phyloP scores from a whole-genome alignment of 2,797 vertebrate genomes.

The Triplophysa bombifrons region DNA sequence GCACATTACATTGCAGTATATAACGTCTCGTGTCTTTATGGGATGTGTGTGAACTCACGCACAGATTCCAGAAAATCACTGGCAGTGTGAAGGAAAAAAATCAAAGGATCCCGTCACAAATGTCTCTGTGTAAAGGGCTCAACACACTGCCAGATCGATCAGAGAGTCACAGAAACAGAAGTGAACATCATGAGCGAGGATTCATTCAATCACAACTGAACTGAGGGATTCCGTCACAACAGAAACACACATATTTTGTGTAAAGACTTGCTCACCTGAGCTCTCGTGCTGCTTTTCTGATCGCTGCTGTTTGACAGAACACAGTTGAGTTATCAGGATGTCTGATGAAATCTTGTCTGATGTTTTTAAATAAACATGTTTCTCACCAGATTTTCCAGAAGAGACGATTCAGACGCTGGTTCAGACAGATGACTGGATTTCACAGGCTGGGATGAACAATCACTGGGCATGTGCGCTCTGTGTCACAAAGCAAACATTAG shows the following conservation, averaged over 20 bases:
- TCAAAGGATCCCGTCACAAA: too few relatives aligned
- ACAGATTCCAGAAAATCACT: too few relatives aligned
- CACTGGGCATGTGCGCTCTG: slow-evolving; percentile 15
- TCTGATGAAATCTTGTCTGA: neutral
- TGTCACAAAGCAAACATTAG: neutral
- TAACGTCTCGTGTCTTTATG: too few relatives aligned
- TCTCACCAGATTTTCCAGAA: slow-evolving; percentile 36
- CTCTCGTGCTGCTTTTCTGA: slow-evolving; percentile 11
- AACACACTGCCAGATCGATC: neutral
- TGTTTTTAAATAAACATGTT: neutral
- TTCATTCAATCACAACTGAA: too few relatives aligned
- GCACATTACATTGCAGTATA: too few relatives aligned
- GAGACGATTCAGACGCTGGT: neutral
- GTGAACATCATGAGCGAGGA: too few relatives aligned
- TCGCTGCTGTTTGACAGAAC: slow-evolving; percentile 20
- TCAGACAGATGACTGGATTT: neutral
- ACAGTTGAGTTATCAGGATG: neutral
- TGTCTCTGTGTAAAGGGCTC: too few relatives aligned
- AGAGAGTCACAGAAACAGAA: too few relatives aligned
- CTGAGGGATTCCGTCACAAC: neutral
- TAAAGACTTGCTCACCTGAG: slow-evolving; percentile 37
- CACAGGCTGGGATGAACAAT: neutral
- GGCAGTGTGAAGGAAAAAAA: too few relatives aligned
- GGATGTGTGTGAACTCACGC: too few relatives aligned
- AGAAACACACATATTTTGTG: neutral